Conservation (phyloP, 2,113 vertebrate species). For the Pyxicephalus adspersus region DNA sequence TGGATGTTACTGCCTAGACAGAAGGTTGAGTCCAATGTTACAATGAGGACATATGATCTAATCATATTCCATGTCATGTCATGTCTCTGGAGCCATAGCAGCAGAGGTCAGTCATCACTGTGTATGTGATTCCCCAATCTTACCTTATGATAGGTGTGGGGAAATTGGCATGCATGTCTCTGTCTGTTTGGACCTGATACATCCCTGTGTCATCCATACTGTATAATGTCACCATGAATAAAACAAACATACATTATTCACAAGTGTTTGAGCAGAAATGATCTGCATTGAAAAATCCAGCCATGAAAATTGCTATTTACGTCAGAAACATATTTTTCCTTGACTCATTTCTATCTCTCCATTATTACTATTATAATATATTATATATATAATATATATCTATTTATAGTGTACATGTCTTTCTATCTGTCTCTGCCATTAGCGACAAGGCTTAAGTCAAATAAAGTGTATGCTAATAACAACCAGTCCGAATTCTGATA, state of each 20-base stretch:
- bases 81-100: neutral
- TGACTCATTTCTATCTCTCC: neutral
- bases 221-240: constrained; percentile 4
- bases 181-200: neutral
- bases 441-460: no score
- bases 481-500: no score
- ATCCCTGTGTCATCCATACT: constrained; percentile 3
- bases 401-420: no score
- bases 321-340: neutral
- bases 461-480: no score
- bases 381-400: no score
- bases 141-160: neutral
- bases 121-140: neutral
- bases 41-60: neutral
- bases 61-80: neutral
- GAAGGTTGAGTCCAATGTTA: neutral
- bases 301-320: neutral
- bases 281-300: neutral
- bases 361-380: no score
- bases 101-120: neutral
- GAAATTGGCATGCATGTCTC: constrained; percentile 11
- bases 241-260: constrained; percentile 1
- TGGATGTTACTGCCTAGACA: neutral
- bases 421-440: no score
- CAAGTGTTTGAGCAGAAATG: neutral